Evolutionary conservation across 2,888 invertebrate species (phyloP).

Genomic region (Ormyrus labotus): DNA sequence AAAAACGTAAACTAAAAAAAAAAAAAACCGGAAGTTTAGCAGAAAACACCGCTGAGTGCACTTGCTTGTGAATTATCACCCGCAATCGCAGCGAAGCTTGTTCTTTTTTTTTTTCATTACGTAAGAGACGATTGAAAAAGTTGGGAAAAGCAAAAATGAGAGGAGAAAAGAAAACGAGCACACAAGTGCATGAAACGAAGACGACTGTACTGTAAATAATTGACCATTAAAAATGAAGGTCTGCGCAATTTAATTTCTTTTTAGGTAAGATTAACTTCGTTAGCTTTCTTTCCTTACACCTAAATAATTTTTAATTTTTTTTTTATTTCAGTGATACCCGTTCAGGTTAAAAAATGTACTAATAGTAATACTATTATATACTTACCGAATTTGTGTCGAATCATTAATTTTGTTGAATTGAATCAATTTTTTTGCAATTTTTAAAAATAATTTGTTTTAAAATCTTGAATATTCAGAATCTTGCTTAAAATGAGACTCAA

Average conservation of each 20-base stretch:
- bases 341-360: no score
- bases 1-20: neutral
- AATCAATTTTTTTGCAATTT: no score
- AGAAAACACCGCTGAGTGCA: neutral
- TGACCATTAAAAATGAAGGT: constrained; percentile 28
- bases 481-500: no score
- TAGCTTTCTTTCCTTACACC: no score
- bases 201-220: constrained; percentile 30
- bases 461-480: no score
- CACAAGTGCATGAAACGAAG: constrained; percentile 12
- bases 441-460: no score
- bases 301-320: no score
- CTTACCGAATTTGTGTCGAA: no score
- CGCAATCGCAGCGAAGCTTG: constrained; percentile 16
- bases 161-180: constrained; percentile 11
- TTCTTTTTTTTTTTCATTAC: constrained; percentile 5
- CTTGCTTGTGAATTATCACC: neutral
- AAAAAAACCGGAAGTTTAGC: neutral
- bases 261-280: no score
- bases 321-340: no score
- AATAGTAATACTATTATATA: no score
- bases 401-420: no score
- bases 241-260: neutral
- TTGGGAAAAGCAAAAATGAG: neutral
- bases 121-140: neutral